Conservation (phyloP, 2,888 invertebrate genomes). For the Ophion costatus region DNA sequence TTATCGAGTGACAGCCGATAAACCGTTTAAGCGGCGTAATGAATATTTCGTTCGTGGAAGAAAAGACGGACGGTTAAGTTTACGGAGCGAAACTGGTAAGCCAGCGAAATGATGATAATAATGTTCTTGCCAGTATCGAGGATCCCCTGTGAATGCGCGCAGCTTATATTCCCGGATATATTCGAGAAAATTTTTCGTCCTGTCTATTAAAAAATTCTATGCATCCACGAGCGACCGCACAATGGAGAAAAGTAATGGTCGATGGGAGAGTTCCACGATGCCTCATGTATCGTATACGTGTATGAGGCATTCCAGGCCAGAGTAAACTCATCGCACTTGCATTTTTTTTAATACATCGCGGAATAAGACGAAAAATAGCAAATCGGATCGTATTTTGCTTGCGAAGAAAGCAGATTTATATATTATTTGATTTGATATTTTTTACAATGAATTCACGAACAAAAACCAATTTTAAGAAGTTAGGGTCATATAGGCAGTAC, state of each 20-base stretch:
- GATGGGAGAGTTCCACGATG: conserved; percentile 43
- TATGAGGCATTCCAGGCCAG: neutral
- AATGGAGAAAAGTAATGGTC: conserved; percentile 65
- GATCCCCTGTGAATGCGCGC: neutral
- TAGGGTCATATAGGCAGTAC: no score
- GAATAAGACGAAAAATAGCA: neutral
- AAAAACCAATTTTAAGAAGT: no score
- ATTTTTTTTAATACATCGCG: neutral
- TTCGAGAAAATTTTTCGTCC: conserved; percentile 57
- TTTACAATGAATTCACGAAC: no score
- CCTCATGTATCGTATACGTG: neutral
- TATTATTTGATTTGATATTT: no score
- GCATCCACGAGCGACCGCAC: conserved; percentile 65
- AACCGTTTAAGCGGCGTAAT: neutral
- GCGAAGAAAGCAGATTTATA: no score
- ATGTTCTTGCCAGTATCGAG: neutral
- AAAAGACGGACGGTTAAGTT: neutral
- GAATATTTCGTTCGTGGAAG: neutral
- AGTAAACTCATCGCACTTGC: neutral
- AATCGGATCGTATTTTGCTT: no score
- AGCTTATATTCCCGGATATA: conserved; percentile 14
- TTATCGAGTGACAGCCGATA: no score
- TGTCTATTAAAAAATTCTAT: conserved; percentile 68
- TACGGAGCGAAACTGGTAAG: neutral
- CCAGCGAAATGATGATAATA: conserved; percentile 3